phyloP scores from a whole-genome alignment of 2,888 invertebrate genomes.

The Asteroscopus sphinx region DNA sequence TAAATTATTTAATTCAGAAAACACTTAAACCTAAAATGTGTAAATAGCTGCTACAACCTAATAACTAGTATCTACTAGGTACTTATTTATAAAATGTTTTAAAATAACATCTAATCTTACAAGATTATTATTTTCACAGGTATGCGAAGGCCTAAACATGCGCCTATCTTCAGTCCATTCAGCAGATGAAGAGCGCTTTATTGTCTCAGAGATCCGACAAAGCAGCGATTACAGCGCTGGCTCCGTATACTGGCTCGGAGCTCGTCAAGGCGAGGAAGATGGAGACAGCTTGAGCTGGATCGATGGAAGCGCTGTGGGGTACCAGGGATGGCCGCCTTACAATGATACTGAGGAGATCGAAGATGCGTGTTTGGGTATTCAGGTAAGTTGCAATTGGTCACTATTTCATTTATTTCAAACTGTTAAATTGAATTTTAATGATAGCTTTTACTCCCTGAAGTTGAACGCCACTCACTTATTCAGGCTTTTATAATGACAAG shows the following conservation, averaged over 20 bases:
- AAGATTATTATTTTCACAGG: slow-evolving; percentile 68
- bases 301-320: slow-evolving; percentile 90
- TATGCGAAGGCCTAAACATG: slow-evolving; percentile 93
- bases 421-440: too few relatives aligned
- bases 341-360: slow-evolving; percentile 82
- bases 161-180: slow-evolving; percentile 92
- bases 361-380: slow-evolving; percentile 81
- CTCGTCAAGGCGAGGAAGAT: slow-evolving; percentile 68
- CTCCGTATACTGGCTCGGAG: slow-evolving; percentile 94
- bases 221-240: slow-evolving; percentile 93
- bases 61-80: too few relatives aligned
- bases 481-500: too few relatives aligned
- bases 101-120: too few relatives aligned
- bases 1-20: too few relatives aligned
- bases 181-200: slow-evolving; percentile 92
- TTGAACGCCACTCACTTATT: too few relatives aligned
- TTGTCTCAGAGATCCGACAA: slow-evolving; percentile 92
- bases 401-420: too few relatives aligned
- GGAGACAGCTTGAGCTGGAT: slow-evolving; percentile 89
- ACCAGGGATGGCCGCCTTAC: slow-evolving; percentile 91
- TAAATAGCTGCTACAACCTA: too few relatives aligned
- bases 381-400: slow-evolving; percentile 62
- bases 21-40: too few relatives aligned
- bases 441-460: too few relatives aligned
- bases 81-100: too few relatives aligned